Evolutionary conservation across 2,113 vertebrate species (phyloP).

Genomic region (Neodon shergylaensis): DNA sequence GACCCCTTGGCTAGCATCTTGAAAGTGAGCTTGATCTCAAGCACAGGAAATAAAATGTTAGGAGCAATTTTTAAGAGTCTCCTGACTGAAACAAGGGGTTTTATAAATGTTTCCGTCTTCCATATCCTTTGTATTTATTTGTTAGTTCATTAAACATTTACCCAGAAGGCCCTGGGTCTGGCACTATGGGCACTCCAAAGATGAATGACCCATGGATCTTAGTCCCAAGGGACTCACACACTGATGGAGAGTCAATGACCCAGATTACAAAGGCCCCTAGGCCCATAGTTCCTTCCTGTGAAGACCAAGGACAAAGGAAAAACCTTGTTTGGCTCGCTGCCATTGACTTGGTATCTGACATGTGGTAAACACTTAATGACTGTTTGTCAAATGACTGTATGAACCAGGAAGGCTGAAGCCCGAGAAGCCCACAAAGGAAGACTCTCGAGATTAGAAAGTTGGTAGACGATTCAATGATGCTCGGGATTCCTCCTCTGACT

Average conservation of each 20-base stretch:
- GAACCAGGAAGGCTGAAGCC: neutral
- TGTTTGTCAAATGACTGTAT: neutral
- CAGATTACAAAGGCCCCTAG: neutral
- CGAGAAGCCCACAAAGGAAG: neutral
- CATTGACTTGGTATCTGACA: neutral
- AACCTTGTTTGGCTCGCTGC: neutral
- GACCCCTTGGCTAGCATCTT: neutral
- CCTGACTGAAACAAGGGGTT: neutral
- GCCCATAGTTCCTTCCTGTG: neutral
- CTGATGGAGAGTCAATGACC: neutral
- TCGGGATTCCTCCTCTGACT: neutral
- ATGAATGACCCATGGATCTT: neutral
- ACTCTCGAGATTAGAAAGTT: neutral
- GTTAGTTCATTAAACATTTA: neutral
- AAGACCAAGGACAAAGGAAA: neutral
- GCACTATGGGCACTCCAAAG: neutral
- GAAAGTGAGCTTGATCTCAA: neutral
- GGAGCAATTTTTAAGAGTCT: neutral
- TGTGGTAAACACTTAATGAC: neutral
- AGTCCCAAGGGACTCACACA: neutral
- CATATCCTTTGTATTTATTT: neutral
- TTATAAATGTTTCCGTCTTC: neutral
- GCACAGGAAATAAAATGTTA: neutral
- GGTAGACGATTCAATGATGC: neutral
- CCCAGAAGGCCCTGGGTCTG: neutral